Percentiles rank a stretch among this genome's conserved stretches.
phyloP scores from a whole-genome alignment of 2,888 invertebrate species.

The Xylota segnis region DNA sequence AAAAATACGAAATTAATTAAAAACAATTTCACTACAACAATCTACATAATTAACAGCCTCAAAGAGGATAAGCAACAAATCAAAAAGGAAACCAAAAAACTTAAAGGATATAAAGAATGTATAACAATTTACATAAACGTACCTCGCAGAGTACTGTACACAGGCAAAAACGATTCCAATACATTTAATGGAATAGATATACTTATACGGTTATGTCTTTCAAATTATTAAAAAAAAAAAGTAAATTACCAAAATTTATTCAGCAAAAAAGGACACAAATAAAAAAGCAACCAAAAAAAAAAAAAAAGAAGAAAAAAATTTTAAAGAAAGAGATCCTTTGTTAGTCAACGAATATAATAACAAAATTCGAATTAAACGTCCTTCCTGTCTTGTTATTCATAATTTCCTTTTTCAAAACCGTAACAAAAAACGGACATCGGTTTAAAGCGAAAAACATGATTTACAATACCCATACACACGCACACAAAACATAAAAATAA shows the following conservation, averaged over 20 bases:
- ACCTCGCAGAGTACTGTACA: conserved; percentile 6
- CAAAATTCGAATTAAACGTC: background rate
- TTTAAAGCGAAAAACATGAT: conserved; percentile 25
- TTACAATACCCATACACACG: conserved; percentile 50
- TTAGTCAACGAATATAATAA: conserved; percentile 3
- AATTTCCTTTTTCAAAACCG: background rate
- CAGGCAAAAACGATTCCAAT: conserved; percentile 10
- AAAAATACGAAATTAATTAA: conserved; percentile 19
- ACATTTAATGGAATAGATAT: conserved; percentile 1
- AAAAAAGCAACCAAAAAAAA: background rate
- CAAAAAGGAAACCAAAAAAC: conserved; percentile 5
- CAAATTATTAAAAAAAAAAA: background rate
- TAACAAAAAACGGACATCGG: conserved; percentile 3
- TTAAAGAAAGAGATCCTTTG: conserved; percentile 7
- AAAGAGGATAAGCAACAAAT: conserved; percentile 17
- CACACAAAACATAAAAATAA: conserved; percentile 44
- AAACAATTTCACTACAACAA: background rate
- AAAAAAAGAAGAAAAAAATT: conserved; percentile 2
- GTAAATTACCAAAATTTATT: conserved; percentile 1
- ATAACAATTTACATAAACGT: conserved; percentile 7
- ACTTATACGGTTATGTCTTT: background rate
- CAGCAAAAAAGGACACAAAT: conserved; percentile 1
- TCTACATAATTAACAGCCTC: background rate
- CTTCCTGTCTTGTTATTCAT: background rate
- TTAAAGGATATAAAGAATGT: background rate